Evolutionary conservation across 2,797 vertebrate species (phyloP), one percentile per base, ranked within the genome.

Genomic region (Rhynchonycteris naso): DNA sequence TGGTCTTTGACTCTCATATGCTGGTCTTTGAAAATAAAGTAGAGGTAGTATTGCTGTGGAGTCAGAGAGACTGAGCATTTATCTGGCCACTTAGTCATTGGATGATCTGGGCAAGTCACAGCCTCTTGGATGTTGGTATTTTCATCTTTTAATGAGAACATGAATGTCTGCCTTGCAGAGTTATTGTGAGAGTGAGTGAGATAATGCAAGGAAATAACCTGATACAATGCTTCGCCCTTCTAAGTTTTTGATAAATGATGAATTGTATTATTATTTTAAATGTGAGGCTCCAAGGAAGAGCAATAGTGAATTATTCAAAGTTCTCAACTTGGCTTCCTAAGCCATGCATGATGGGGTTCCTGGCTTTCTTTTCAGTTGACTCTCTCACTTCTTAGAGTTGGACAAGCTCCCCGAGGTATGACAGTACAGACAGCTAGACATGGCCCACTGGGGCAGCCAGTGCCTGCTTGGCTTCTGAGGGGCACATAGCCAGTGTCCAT

Each of bases 241-340:
- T 89, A 43, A 85, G 30, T 72, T 74, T 33, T 89, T 26, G 30
- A 30, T 43, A 58, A 72, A 38, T 52, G 12, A 14, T 68, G 30
- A 74, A 50, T 79, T 43, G 30, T 9, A 26, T 76, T 84, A 19
- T 38, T 90, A 43, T 93, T 91, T 93, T 59, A 95, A 88, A 58
- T 18, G 15, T 83, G 56, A 43, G 83, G 26, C 30, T 93, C 35
- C 19, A 58, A 33, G 52, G 22, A 91, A 86, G 14, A 83, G 7
- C 14, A 47, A 75, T 2, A 94, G 22, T 26, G 5, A 66, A 61
- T 88, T 56, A 50, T 68, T 19, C 38, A 56, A 82, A 68, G 65
- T 86, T 35, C n/a, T 90, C 65, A 43, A 26, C 22, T 33, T 61
- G 16, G 50, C 33, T 28, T 93, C 58, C 74, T 7, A 56, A 50